Base-by-base conservation (phyloP, 2,113 vertebrate genomes). In the Xyrauchen texanus region DNA sequence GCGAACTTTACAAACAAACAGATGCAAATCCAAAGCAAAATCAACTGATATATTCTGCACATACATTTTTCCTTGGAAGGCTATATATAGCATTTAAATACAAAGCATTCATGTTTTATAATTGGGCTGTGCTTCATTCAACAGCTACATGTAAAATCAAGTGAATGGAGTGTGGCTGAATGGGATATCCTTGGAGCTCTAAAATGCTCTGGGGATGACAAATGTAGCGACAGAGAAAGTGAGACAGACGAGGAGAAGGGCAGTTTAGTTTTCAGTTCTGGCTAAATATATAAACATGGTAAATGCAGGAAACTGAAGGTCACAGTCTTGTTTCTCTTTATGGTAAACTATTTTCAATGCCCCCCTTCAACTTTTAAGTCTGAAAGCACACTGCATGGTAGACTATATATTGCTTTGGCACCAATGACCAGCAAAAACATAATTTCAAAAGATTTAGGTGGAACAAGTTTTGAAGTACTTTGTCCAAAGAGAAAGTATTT, bases 161-260 rank as follows among this genome's bases (percentile, higher is more conserved):
- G 65, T 89, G 87, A 93, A 91, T 88, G 88, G 78, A 81, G 70
- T 16, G 7, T 34, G 71, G 78, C 80, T 86, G 85, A 89, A 90
- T 85, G 81, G 81, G 42, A 8, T 51, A 3, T 87, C 89, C 89
- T 91, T 90, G 87, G 76, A 16, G 13, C 76, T 81, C 72, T 52
- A 65, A 82, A 69, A 81, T 82, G 67, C 80, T 47, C n/a, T 7
- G 45, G 61, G 42, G 49, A 42, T n/a, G 71, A 74, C 7, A 51
- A 62, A 72, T 47, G 69, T 46, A 34, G 21, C 1, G 21, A 34
- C 21, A 34, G 21, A 34, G 21, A 34, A 34, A 34, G 21, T 1
- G 21, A 34, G 1, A 34, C 73, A 78, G 68, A 69, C 79, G 82
- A 80, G 69, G 72, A 79, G 80, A 53, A 6, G 21, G 21, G 21